Base-by-base conservation (phyloP, 2,888 invertebrate species). In the Cryptocephalus moraei region DNA sequence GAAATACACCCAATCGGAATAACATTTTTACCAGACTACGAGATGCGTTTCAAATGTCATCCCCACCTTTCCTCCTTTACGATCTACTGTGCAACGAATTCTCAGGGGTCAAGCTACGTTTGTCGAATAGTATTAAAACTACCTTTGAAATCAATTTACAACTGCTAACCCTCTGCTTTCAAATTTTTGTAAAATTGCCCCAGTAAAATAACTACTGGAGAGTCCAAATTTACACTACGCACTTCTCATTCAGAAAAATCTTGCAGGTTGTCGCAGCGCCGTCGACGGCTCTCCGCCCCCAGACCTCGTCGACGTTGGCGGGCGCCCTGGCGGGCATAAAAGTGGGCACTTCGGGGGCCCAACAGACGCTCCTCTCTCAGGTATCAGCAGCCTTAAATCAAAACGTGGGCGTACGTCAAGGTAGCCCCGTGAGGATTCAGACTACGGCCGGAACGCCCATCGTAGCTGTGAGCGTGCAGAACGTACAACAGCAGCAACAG, bases 391-490 rank as follows among this genome's bases (percentile, higher is more conserved):
- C 68, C 49, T 75, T 72, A 57, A 76, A 71, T 61, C 78, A 73
- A 67, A 63, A 64, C 49, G 64, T 69, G 13, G 59, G 62, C 6
- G 67, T 70, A 33, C 66, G 77, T 1, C 77, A 78, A 56, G 74
- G 82, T 79, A 48, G 80, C 81, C 31, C 74, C 78, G 44, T 71
- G 1, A 80, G 52, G 77, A 81, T 64, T 73, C 79, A 14, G 73
- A 74, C 46, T 60, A 70, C 44, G 65, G 44, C 68, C 67, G 46
- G 73, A 34, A 72, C 75, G 8, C 77, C 77, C 33, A 64, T 78
- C 31, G 73, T 82, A 8, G 75, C 79, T 4, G 80, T 81, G 12
- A 73, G 76, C 10, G 76, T 79, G 8, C 78, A 78, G 53, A 59
- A 56, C 46, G 55, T 60, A 33, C 59, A 58, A 44, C 61, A 70